These are phyloP conservation scores for Luperina nickerlii DNA, from an alignment of 2,888 invertebrate species.

Conservation along the genomic window DNA sequence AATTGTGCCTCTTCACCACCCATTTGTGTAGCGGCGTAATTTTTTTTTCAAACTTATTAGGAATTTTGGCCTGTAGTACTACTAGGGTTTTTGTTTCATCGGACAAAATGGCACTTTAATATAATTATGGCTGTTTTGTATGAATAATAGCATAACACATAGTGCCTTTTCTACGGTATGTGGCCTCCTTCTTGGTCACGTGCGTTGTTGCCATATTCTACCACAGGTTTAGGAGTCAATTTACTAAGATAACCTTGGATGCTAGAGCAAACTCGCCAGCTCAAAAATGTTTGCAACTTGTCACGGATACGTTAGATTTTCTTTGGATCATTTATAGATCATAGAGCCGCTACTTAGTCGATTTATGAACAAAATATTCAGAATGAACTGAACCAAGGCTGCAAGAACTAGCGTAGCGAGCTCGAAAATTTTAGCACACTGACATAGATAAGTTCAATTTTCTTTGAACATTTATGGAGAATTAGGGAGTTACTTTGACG, in stretches of 20 bases:
- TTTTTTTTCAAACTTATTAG: no score
- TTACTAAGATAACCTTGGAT: neutral
- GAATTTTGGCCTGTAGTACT: neutral
- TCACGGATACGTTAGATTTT: neutral
- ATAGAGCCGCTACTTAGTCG: neutral
- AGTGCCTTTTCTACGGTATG: neutral
- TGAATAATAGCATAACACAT: neutral
- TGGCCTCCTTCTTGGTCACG: neutral
- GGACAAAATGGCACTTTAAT: neutral
- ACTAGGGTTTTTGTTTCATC: neutral
- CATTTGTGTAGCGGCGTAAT: no score
- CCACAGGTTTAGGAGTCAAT: neutral
- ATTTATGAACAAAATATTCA: neutral
- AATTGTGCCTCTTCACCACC: no score
- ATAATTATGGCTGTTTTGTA: neutral
- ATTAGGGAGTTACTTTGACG: no score
- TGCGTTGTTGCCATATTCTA: neutral
- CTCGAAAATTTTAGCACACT: neutral
- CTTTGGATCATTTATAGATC: neutral
- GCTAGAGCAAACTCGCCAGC: neutral
- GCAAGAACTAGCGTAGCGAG: neutral
- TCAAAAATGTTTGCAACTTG: neutral
- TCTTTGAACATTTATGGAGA: no score
- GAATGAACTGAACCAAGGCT: neutral
- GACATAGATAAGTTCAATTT: no score